Evolutionary conservation across 2,797 vertebrate genomes (phyloP).

Genomic region (Acrossocheilus wenchowensis): DNA sequence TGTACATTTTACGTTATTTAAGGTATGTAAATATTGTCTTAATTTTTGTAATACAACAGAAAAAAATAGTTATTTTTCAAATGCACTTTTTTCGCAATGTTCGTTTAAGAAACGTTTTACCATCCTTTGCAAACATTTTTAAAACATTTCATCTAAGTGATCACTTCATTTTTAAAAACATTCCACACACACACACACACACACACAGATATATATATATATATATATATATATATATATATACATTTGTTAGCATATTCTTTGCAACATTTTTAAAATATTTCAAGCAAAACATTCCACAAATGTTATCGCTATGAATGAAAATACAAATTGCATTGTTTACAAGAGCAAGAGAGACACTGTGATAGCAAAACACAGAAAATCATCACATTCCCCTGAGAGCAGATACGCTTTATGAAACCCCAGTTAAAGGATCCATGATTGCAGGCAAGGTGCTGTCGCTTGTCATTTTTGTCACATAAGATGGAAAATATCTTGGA

Average conservation of each 20-base stretch:
- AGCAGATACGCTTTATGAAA: not conserved
- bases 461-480: conserved; percentile 29
- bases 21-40: not conserved
- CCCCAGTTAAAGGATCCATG: not conserved
- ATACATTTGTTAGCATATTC: no score
- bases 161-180: no score
- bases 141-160: no score
- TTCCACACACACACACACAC: no score
- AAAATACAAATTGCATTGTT: not conserved
- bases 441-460: not conserved
- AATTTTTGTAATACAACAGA: not conserved
- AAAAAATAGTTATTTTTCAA: no score
- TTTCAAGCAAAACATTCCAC: no score
- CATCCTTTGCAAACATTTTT: not conserved
- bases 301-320: not conserved
- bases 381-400: not conserved
- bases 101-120: no score
- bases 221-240: no score
- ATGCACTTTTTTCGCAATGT: no score
- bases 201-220: no score
- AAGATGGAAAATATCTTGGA: conserved; percentile 1
- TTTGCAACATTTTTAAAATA: no score
- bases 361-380: not conserved
- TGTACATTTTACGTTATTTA: not conserved
- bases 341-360: not conserved